Base-by-base conservation (phyloP, 2,797 vertebrate genomes). In the Prunella strophiata region DNA sequence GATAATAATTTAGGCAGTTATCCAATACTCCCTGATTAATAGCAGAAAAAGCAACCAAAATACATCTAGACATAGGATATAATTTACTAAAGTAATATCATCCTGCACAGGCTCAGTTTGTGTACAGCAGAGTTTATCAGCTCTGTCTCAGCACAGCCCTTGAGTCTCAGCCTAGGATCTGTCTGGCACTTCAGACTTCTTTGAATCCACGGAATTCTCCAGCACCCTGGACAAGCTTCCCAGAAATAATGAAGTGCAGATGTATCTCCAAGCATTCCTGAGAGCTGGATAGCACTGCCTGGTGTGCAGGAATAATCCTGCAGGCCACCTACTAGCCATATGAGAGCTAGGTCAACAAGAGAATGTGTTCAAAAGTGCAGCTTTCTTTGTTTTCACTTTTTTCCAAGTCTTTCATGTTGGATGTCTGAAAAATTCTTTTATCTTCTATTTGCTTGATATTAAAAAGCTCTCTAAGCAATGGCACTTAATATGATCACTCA, bases 381-480 rank as follows among this genome's bases (percentile, higher is more conserved):
- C 16, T 74, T 85, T 3, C 59, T 95, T 81, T 94, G 32, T 86
- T 90, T 76, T 50, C 2, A 0, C 62, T 7, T 4, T 70, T 86
- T 90, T 90, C 84, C 12, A 59, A 43, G 45, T 75, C 85, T 92
- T 92, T 96, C 51, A 84, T 67, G 52, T 71, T 89, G 19, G 29
- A 68, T 73, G 29, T 62, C 71, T 89, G 84, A 93, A 92, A 94
- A 86, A 77, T 21, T 73, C 48, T 93, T 94, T 96, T 85, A 77
- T 94, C 77, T 94, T 91, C 61, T 51, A 55, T 90, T 92, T 87
- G 26, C 65, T 78, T 91, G 74, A 90, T 94, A 75, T 38, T 77
- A 43, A 91, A 94, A 93, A 58, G 13, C 36, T 94, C 62, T 91
- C 71, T 95, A 93, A 93, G 75, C 29, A 91, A 45, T 13, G 59